Conservation (phyloP, 2,888 invertebrate genomes). For the Hypena proboscidalis region DNA sequence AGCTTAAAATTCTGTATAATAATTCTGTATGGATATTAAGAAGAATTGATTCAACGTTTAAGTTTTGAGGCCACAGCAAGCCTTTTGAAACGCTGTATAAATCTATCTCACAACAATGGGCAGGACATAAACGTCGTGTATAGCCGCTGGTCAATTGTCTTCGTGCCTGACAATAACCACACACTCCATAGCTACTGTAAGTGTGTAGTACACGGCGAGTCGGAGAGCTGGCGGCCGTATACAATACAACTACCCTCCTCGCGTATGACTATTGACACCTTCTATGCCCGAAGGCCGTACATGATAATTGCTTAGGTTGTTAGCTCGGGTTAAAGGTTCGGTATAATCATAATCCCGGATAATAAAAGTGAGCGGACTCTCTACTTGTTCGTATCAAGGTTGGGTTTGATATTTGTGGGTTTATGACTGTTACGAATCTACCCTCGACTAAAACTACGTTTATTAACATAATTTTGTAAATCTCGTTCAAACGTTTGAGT, state of each 20-base stretch:
- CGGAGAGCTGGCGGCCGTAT: slow-evolving; percentile 4
- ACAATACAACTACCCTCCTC: slow-evolving; percentile 18
- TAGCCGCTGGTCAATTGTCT: slow-evolving; percentile 29
- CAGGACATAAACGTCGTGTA: slow-evolving; percentile 28
- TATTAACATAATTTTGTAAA: slow-evolving; percentile 44
- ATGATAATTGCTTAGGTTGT: slow-evolving; percentile 53
- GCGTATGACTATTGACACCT: slow-evolving; percentile 36
- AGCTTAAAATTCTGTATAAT: too few species aligned
- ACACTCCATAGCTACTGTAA: slow-evolving; percentile 18
- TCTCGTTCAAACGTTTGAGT: slow-evolving; percentile 37
- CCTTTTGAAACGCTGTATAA: slow-evolving; percentile 26
- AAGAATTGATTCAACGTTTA: slow-evolving; percentile 5
- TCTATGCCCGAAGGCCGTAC: slow-evolving; percentile 31
- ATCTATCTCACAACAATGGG: slow-evolving; percentile 37
- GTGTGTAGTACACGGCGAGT: slow-evolving; percentile 7
- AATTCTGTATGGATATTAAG: too few species aligned
- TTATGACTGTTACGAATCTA: slow-evolving; percentile 34
- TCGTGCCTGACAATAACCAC: slow-evolving; percentile 32
- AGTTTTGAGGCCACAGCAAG: slow-evolving; percentile 26
- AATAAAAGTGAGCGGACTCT: slow-evolving; percentile 47
- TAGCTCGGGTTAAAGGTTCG: slow-evolving; percentile 42
- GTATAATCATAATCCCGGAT: slow-evolving; percentile 47
- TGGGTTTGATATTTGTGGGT: slow-evolving; percentile 40
- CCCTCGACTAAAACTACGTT: slow-evolving; percentile 37
- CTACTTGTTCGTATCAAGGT: slow-evolving; percentile 41